phyloP scores from a whole-genome alignment of 2,888 invertebrate species.

The Neoitamus cyanurus region DNA sequence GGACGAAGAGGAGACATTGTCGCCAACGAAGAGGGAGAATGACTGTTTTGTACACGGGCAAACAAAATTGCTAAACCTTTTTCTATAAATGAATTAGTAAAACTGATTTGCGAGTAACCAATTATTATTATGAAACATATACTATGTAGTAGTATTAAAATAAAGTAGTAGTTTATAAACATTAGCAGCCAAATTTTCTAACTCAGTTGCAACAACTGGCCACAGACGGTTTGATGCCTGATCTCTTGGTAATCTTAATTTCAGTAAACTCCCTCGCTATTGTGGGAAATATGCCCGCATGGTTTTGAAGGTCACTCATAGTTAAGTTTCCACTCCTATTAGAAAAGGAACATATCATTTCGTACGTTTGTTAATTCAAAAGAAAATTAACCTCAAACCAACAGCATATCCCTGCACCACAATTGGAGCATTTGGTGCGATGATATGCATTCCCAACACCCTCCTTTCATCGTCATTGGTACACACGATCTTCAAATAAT shows the following conservation, averaged over 20 bases:
- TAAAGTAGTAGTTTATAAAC: not conserved
- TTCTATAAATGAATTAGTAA: no score
- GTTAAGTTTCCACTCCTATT: conserved; percentile 28
- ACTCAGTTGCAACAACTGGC: conserved; percentile 19
- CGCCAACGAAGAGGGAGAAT: no score
- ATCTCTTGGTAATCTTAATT: conserved; percentile 42
- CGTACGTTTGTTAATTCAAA: not conserved
- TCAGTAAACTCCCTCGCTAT: conserved; percentile 36
- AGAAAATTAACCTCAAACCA: conserved; percentile 22
- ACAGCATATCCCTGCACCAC: conserved; percentile 46
- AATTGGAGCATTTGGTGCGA: conserved; percentile 22
- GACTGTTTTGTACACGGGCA: no score
- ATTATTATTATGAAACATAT: no score
- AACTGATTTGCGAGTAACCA: no score
- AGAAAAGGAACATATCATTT: not conserved
- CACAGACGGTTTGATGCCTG: not conserved
- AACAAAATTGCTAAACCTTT: no score
- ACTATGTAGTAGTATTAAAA: no score
- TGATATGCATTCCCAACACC: conserved; percentile 46
- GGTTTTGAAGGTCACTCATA: not conserved
- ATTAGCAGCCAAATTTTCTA: not conserved
- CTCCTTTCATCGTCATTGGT: not conserved
- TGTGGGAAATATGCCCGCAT: conserved; percentile 26
- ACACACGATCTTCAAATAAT: conserved; percentile 44
- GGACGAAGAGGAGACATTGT: no score